Conservation (phyloP, 2,888 invertebrate genomes). For the Caenorhabditis sp. region DNA sequence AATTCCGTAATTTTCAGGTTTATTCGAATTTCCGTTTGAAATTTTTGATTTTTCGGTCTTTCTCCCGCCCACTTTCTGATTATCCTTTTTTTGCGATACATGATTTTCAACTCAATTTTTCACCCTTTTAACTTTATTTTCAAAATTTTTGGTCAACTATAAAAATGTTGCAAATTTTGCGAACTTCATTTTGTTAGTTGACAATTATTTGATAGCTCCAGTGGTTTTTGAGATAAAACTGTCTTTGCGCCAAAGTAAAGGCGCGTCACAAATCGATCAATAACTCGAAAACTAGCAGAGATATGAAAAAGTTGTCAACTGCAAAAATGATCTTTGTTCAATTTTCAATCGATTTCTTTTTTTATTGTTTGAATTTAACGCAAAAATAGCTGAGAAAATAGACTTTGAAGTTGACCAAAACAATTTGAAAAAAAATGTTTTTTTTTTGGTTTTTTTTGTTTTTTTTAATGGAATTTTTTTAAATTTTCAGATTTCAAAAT, state of each 20-base stretch:
- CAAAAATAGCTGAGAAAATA: no score
- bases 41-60: no score
- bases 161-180: no score
- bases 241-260: background rate
- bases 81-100: background rate
- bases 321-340: background rate
- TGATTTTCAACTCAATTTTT: background rate
- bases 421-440: no score
- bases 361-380: no score
- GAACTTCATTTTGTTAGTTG: background rate
- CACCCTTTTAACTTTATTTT: no score
- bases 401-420: background rate
- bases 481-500: conserved; percentile 14
- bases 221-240: background rate
- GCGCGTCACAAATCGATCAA: no score
- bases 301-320: conserved; percentile 2
- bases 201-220: background rate
- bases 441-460: background rate
- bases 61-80: background rate
- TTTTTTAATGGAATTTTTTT: background rate
- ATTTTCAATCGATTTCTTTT: no score
- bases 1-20: no score
- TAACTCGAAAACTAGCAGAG: background rate
- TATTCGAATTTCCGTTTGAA: no score
- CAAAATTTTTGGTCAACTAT: no score